phyloP scores from a whole-genome alignment of 2,888 invertebrate species.

The Acrobasis suavella region DNA sequence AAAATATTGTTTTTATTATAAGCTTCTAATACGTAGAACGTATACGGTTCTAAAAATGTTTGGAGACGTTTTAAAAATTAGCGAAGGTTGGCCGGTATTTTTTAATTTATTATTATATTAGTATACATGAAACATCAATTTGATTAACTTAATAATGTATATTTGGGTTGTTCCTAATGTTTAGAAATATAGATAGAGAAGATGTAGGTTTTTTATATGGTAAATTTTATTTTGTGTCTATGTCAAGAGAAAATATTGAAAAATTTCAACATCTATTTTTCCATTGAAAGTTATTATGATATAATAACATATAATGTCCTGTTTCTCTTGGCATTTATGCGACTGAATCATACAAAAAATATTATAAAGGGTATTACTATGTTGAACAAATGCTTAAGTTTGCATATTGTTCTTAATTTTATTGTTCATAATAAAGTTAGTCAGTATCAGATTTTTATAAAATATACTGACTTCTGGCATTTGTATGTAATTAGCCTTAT shows the following conservation, averaged over 20 bases:
- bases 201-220: conserved; percentile 24
- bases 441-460: background rate
- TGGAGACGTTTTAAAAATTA: conserved; percentile 22
- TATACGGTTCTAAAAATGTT: conserved; percentile 44
- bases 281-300: background rate
- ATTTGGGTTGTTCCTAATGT: conserved; percentile 71
- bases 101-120: conserved; percentile 50
- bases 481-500: background rate
- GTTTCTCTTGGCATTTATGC: background rate
- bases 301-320: background rate
- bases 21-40: conserved; percentile 70
- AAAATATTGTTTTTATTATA: conserved; percentile 69
- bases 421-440: conserved; percentile 6
- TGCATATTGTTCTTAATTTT: conserved; percentile 1
- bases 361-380: background rate
- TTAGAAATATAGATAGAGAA: conserved; percentile 53
- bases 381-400: conserved; percentile 14
- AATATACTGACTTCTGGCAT: background rate
- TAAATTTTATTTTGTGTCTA: background rate
- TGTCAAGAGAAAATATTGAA: background rate
- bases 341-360: background rate
- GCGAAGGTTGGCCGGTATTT: conserved; percentile 27
- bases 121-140: conserved; percentile 51
- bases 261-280: background rate
- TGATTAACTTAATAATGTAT: conserved; percentile 55